Percentiles rank a stretch among this genome's conserved stretches.
Evolutionary conservation across 2,888 invertebrate species (phyloP).

Genomic region (Clepsis dumicolana): DNA sequence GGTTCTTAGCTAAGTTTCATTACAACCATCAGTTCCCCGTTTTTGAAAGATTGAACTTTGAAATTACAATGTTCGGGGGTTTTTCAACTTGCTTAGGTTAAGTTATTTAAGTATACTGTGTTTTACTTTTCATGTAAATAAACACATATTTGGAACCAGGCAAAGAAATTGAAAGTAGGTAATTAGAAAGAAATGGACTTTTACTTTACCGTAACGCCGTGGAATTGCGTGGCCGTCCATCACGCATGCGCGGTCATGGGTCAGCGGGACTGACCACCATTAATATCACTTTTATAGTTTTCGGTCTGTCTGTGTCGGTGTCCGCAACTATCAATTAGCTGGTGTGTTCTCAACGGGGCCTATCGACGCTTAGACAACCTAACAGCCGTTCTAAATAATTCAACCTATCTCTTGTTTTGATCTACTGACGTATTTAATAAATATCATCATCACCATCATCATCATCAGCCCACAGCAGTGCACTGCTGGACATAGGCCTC

Average conservation of each 20-base stretch:
- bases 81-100: too few species aligned
- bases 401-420: too few species aligned
- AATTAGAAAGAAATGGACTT: conserved; percentile 18
- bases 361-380: neutral
- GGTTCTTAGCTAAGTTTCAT: too few species aligned
- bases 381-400: too few species aligned
- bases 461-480: too few species aligned
- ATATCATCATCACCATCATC: too few species aligned
- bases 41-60: too few species aligned
- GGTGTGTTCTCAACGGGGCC: conserved; percentile 3
- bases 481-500: too few species aligned
- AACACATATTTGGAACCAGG: neutral
- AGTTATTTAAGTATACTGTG: too few species aligned
- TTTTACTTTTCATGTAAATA: neutral
- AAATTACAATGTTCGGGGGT: too few species aligned
- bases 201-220: conserved; percentile 22
- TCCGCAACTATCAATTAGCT: conserved; percentile 36
- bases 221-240: conserved; percentile 15
- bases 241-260: conserved; percentile 24
- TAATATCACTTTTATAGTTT: conserved; percentile 43
- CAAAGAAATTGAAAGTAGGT: neutral
- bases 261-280: conserved; percentile 34
- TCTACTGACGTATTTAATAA: too few species aligned
- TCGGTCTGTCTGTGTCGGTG: conserved; percentile 25
- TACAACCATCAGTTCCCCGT: too few species aligned